These are phyloP conservation scores for Penaeus vannamei DNA, from an alignment of 1,140 invertebrate species.

Conservation along the genomic window DNA sequence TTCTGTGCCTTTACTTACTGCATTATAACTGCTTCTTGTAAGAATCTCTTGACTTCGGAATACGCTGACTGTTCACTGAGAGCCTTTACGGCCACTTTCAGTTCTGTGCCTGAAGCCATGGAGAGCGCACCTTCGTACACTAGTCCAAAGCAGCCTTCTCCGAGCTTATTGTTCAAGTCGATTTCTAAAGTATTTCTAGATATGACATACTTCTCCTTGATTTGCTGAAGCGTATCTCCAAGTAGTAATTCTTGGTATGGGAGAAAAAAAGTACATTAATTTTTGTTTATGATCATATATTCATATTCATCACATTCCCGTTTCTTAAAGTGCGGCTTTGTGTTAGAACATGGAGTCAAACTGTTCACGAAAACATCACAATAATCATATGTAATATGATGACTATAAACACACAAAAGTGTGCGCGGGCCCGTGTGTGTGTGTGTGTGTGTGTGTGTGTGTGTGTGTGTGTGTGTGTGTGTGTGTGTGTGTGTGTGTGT, in stretches of 20 bases:
- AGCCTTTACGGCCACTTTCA: constrained; percentile 42
- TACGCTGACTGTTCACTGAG: background rate
- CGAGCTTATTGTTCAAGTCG: constrained; percentile 23
- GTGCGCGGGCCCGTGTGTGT: too few species aligned
- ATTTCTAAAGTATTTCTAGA: constrained; percentile 1
- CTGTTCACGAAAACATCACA: too few species aligned
- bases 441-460: too few species aligned
- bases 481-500: too few species aligned
- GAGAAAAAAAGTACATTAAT: background rate
- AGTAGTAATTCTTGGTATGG: constrained; percentile 4
- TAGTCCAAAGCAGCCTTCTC: constrained; percentile 36
- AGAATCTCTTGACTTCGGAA: constrained; percentile 13
- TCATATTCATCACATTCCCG: too few species aligned
- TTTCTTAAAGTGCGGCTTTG: too few species aligned
- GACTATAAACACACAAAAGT: too few species aligned
- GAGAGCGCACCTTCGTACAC: constrained; percentile 32
- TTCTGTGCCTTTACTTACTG: constrained; percentile 1
- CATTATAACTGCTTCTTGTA: constrained; percentile 46
- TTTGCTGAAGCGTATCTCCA: background rate
- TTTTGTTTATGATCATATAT: too few species aligned
- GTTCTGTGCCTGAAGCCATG: background rate
- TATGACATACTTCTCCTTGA: constrained; percentile 41
- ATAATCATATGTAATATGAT: too few species aligned
- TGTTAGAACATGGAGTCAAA: too few species aligned
- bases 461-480: too few species aligned